Evolutionary conservation across 2,888 invertebrate species (phyloP).

Genomic region (Anthoptus insignis): DNA sequence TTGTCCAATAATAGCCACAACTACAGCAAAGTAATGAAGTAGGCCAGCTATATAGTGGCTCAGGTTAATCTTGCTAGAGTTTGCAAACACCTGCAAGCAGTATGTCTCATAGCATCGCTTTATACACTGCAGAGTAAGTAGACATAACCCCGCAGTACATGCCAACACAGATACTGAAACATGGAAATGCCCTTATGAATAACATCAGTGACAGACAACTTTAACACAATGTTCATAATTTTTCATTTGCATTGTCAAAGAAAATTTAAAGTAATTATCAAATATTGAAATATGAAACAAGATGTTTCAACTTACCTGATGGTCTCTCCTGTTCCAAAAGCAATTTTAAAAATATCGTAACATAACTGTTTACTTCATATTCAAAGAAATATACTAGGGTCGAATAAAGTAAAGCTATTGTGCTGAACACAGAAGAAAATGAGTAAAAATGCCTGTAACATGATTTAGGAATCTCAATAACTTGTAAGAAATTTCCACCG

Average conservation of each 20-base stretch:
- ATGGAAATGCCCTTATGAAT: too few species aligned
- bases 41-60: constrained; percentile 92
- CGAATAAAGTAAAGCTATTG: constrained; percentile 78
- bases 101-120: constrained; percentile 94
- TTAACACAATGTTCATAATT: too few species aligned
- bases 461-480: constrained; percentile 91
- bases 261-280: too few species aligned
- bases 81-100: constrained; percentile 93
- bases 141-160: constrained; percentile 86
- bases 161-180: constrained; percentile 87
- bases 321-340: constrained; percentile 73
- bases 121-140: constrained; percentile 90
- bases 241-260: too few species aligned
- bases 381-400: constrained; percentile 81
- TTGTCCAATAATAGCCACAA: constrained; percentile 89
- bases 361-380: constrained; percentile 76
- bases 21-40: constrained; percentile 91
- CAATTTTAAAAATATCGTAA: constrained; percentile 80
- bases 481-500: constrained; percentile 73
- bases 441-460: constrained; percentile 95
- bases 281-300: constrained; percentile 25
- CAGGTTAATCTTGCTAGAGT: constrained; percentile 92
- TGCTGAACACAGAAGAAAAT: constrained; percentile 88
- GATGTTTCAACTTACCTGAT: constrained; percentile 81
- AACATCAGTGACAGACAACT: too few species aligned